Evolutionary conservation across 2,113 vertebrate genomes (phyloP).

Genomic region (Megaceryle torquata): DNA sequence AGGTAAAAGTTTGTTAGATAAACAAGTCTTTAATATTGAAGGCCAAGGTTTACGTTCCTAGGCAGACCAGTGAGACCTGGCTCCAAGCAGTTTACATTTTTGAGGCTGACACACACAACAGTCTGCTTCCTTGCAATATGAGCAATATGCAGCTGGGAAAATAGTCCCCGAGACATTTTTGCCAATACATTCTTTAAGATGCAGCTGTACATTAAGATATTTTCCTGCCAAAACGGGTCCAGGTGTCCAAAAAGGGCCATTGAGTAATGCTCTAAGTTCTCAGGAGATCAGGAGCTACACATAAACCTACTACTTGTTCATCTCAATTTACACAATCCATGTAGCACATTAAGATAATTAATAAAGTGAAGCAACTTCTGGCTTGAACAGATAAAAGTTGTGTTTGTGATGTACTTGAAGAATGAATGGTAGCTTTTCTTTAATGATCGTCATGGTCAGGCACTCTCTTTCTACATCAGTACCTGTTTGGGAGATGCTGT

Average conservation of each 20-base stretch:
- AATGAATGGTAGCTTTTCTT: not conserved
- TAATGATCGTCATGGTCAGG: not conserved
- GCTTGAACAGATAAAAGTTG: not conserved
- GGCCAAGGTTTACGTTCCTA: not conserved
- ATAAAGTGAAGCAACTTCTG: not conserved
- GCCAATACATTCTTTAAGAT: not conserved
- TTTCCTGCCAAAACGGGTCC: not conserved
- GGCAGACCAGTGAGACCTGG: not conserved
- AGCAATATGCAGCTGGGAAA: not conserved
- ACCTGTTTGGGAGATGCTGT: not conserved
- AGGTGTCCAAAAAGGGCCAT: fast-evolving
- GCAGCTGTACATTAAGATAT: not conserved
- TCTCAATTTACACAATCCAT: not conserved
- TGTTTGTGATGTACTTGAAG: not conserved
- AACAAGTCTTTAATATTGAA: not conserved
- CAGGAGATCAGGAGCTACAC: not conserved
- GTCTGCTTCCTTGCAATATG: not conserved
- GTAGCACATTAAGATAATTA: not conserved
- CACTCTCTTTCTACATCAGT: no score
- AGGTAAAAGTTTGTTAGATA: not conserved
- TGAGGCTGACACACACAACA: not conserved
- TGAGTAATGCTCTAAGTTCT: not conserved
- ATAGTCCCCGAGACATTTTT: not conserved
- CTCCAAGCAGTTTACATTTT: not conserved
- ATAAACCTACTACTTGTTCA: not conserved